Evolutionary conservation across 2,888 invertebrate species (phyloP).

Genomic region (Pyrgus malvae): DNA sequence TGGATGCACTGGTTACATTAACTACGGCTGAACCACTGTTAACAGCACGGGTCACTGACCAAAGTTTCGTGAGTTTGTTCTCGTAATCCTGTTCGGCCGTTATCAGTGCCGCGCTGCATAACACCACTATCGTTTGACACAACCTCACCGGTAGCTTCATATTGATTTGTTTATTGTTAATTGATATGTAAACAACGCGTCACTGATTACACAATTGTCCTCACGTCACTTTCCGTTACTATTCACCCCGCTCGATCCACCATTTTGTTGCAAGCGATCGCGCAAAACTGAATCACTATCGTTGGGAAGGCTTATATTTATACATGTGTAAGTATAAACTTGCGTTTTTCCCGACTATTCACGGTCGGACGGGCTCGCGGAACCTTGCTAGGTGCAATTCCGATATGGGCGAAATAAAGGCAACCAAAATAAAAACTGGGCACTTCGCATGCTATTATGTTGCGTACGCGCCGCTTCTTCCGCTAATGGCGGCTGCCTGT

Average conservation of each 20-base stretch:
- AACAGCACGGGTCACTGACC: slow-evolving; percentile 56
- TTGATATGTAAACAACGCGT: slow-evolving; percentile 38
- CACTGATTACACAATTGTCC: slow-evolving; percentile 49
- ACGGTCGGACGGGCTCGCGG: slow-evolving; percentile 64
- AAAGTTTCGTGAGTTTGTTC: slow-evolving; percentile 61
- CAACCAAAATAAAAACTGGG: slow-evolving; percentile 57
- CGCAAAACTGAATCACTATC: slow-evolving; percentile 76
- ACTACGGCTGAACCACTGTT: slow-evolving; percentile 58
- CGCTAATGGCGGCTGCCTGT: slow-evolving; percentile 52
- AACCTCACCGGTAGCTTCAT: slow-evolving; percentile 52
- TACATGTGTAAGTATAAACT: slow-evolving; percentile 73
- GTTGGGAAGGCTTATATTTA: slow-evolving; percentile 72
- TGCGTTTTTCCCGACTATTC: slow-evolving; percentile 73
- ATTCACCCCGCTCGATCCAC: slow-evolving; percentile 57
- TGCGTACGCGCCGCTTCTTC: slow-evolving; percentile 62
- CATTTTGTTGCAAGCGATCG: slow-evolving; percentile 77
- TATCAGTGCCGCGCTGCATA: slow-evolving; percentile 51
- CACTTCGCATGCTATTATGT: slow-evolving; percentile 42
- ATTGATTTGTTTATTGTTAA: slow-evolving; percentile 41
- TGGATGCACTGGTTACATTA: slow-evolving; percentile 65
- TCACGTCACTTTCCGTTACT: slow-evolving; percentile 64
- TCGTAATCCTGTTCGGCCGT: slow-evolving; percentile 55
- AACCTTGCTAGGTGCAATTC: slow-evolving; percentile 55
- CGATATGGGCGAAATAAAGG: slow-evolving; percentile 61
- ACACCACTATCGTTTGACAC: slow-evolving; percentile 57